Evolutionary conservation across 1,140 invertebrate genomes (phyloP).

Genomic region (Drosophila pallidifrons): DNA sequence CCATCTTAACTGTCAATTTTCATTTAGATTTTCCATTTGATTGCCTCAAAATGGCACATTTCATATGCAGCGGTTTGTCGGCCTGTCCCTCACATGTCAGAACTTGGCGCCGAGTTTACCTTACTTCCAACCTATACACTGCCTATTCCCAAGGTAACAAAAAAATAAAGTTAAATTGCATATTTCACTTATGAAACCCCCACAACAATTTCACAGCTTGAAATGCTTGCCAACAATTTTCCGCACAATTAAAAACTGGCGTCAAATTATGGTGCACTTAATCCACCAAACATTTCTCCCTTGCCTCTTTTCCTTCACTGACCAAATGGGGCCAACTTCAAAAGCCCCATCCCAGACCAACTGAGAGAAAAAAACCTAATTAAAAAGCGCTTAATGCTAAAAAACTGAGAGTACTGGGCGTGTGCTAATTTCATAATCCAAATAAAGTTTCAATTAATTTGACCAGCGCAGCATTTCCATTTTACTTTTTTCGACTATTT

Average conservation of each 20-base stretch:
- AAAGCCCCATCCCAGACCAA: slow-evolving; percentile 22
- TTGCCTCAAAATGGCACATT: slow-evolving; percentile 43
- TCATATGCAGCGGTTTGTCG: slow-evolving; percentile 8
- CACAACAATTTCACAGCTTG: slow-evolving; percentile 36
- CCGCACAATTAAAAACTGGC: slow-evolving; percentile 68
- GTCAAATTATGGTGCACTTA: slow-evolving; percentile 59
- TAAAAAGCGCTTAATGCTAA: slow-evolving; percentile 73
- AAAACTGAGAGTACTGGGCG: slow-evolving; percentile 53
- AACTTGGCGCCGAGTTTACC: slow-evolving; percentile 10
- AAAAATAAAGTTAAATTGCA: slow-evolving; percentile 63
- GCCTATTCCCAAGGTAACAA: background rate
- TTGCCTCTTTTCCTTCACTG: background rate
- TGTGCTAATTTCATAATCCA: slow-evolving; percentile 79
- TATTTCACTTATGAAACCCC: slow-evolving; percentile 31
- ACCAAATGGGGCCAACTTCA: slow-evolving; percentile 58
- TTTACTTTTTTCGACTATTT: slow-evolving; percentile 13
- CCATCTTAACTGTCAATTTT: slow-evolving; percentile 71
- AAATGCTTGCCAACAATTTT: slow-evolving; percentile 59
- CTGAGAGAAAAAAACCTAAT: slow-evolving; percentile 67
- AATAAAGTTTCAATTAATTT: slow-evolving; percentile 82
- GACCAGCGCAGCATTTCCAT: slow-evolving; percentile 52
- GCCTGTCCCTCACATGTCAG: slow-evolving; percentile 17
- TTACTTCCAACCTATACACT: background rate
- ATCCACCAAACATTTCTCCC: slow-evolving; percentile 3
- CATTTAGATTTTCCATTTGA: slow-evolving; percentile 75